Percentiles rank a stretch among this genome's conserved stretches.
phyloP scores from a whole-genome alignment of 2,888 invertebrate species.

The Vesta saturnalis region DNA sequence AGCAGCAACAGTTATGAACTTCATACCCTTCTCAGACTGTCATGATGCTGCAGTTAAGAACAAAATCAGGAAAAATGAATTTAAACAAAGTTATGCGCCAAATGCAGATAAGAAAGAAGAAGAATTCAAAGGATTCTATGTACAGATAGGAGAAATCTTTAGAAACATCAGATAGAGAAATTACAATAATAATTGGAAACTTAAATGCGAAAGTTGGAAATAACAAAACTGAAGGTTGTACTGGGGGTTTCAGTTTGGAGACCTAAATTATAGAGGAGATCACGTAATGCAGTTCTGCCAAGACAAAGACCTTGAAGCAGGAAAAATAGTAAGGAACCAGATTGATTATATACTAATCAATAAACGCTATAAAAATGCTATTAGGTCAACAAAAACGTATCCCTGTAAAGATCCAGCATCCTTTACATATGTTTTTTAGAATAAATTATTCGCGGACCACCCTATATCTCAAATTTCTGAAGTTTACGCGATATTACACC shows the following conservation, averaged over 20 bases:
- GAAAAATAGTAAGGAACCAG: too few relatives aligned
- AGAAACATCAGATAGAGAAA: constrained; percentile 12
- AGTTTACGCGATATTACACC: too few relatives aligned
- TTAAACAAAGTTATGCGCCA: neutral
- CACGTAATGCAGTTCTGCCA: neutral
- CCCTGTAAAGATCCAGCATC: too few relatives aligned
- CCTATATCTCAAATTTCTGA: too few relatives aligned
- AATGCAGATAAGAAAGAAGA: neutral
- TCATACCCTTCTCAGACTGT: neutral
- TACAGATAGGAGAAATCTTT: too few relatives aligned
- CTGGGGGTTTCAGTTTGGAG: neutral
- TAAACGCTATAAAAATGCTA: neutral
- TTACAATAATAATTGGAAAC: neutral
- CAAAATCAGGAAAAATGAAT: neutral
- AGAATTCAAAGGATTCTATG: neutral
- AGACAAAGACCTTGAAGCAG: neutral
- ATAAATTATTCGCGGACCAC: too few relatives aligned
- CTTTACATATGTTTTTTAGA: too few relatives aligned
- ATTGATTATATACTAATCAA: too few relatives aligned
- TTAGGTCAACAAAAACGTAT: neutral
- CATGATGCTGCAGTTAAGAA: neutral
- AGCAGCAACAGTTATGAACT: neutral
- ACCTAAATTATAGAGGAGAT: neutral
- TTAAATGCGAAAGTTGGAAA: neutral
- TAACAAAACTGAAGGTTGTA: neutral